A percentile compares a stretch with the other conserved stretches of the same genome.
These are phyloP conservation scores for Pterobdella sp. DNA, from an alignment of 2,888 invertebrate species.

Conservation along the genomic window DNA sequence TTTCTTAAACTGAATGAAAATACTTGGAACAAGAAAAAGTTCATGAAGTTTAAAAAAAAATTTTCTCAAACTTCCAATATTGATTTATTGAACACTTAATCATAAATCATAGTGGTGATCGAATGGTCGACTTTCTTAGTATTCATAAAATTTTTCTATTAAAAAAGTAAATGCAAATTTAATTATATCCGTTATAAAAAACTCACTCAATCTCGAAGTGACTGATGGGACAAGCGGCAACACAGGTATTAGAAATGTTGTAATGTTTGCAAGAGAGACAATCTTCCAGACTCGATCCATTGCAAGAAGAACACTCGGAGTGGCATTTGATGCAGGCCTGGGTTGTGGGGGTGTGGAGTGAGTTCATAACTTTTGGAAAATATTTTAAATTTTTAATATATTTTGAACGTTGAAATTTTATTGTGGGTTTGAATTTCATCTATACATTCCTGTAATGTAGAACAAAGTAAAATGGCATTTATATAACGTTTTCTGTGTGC, in stretches of 20 bases:
- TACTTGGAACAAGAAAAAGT: not conserved
- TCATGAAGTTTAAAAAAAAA: not conserved
- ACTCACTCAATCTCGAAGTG: slow-evolving; percentile 58
- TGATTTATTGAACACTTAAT: no score
- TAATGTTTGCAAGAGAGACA: slow-evolving; percentile 80
- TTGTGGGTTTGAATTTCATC: no score
- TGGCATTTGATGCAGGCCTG: slow-evolving; percentile 80
- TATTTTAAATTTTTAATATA: no score
- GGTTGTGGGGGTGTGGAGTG: not conserved
- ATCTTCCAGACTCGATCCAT: slow-evolving; percentile 73
- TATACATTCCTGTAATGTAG: no score
- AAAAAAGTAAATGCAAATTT: not conserved
- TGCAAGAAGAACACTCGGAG: slow-evolving; percentile 76
- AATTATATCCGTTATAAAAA: not conserved
- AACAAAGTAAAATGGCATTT: no score
- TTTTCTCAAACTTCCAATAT: not conserved
- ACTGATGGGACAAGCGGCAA: slow-evolving; percentile 46
- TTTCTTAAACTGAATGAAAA: not conserved
- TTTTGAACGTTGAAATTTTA: no score
- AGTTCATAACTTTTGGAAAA: no score
- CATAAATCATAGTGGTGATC: no score
- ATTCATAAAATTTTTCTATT: not conserved
- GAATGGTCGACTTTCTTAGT: not conserved
- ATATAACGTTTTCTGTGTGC: no score
- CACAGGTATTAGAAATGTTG: slow-evolving; percentile 59